Conservation (phyloP, 2,888 invertebrate species). For the Chirona hameri region DNA sequence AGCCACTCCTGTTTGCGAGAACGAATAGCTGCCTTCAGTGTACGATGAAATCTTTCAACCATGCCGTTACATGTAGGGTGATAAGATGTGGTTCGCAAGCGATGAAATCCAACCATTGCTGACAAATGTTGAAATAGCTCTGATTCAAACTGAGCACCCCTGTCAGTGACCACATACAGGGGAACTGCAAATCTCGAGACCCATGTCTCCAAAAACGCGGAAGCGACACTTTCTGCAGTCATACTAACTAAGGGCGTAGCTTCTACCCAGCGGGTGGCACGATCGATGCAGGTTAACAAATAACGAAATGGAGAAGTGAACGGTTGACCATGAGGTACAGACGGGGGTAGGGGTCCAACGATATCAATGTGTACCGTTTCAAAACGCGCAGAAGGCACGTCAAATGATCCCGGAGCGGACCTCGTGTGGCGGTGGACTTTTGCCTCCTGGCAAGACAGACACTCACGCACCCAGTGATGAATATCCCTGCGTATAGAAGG, state of each 20-base stretch:
- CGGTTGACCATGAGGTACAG: background rate
- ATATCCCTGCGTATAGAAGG: background rate
- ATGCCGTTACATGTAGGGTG: too few species aligned
- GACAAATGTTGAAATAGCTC: too few species aligned
- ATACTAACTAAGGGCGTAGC: background rate
- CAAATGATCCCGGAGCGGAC: too few species aligned
- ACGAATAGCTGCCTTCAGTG: too few species aligned
- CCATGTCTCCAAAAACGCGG: background rate
- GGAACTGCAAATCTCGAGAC: background rate
- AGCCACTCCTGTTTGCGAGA: too few species aligned
- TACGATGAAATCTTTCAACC: too few species aligned
- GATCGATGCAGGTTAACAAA: slow-evolving; percentile 3
- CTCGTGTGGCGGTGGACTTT: background rate
- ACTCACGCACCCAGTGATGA: background rate
- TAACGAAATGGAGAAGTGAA: background rate
- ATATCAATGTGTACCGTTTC: background rate
- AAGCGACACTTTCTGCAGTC: background rate
- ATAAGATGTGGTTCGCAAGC: too few species aligned
- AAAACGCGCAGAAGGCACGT: background rate
- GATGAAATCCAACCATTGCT: too few species aligned
- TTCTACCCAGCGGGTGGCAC: background rate
- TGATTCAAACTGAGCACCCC: too few species aligned
- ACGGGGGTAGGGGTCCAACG: background rate
- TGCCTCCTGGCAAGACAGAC: background rate
- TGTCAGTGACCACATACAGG: background rate